Evolutionary conservation across 2,888 invertebrate genomes (phyloP), one percentile per base, ranked within the genome.

Genomic region (Helicoverpa assulta): DNA sequence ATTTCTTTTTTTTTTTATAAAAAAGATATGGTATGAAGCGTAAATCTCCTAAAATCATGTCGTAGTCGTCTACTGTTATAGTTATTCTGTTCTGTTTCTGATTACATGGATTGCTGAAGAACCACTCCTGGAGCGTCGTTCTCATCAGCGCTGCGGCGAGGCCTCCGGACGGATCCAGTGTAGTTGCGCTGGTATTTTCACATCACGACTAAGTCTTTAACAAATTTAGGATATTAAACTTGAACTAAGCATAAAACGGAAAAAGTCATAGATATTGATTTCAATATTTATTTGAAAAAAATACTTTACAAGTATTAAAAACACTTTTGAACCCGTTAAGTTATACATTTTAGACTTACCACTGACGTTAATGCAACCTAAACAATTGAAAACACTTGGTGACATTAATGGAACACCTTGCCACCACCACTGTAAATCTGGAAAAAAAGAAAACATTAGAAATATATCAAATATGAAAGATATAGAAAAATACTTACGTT

Each of bases 401-500:
- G 85, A 78, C 80, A 83, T 68, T 74, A 79, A 84, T 75, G 78
- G 81, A 73, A 82, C 80, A 64, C 67, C 67, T 71, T 76, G 84
- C 79, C 83, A 77, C 84, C 82, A 84, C 83, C 81, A 77, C 74
- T 68, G 74, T 70, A 81, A 76, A 93, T 93, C 96, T 96, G 96
- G 85, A 96, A 96, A 94, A 91, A 93, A 89, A 91, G 85, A 91
- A 89, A 78, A 88, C 55, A 85, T 95, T 92, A 95, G 83, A 90
- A 90, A 85, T 65, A 77, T 70, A 76, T 75, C 70, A 51, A 83
- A 73, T 61, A 76, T 40, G 21, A 69, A 66, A 82, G 68, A 66
- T 78, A 79, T 78, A 76, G 78, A 83, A 85, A 63, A 79, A 96
- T 96, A 98, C 98, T 98, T 97, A 99, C 99, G 98, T 97, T 98